Evolutionary conservation across 2,113 vertebrate genomes (phyloP), one percentile per base, ranked within the genome.

Genomic region (Micromys minutus): DNA sequence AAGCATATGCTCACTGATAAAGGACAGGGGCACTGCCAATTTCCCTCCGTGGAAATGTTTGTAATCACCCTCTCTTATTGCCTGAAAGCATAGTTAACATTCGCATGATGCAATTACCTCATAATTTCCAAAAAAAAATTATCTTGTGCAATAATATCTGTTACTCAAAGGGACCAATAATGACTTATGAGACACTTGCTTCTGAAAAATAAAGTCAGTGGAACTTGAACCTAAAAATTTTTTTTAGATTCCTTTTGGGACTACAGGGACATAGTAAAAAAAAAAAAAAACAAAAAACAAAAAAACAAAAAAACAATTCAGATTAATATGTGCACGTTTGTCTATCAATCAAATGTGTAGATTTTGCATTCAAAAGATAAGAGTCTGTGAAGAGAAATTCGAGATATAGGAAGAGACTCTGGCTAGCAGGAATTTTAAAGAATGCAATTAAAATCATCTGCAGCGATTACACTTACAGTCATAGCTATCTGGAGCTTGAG

Each of bases 61-160:
- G 19, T 57, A 19, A 63, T 50, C 59, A 21, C 29, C 67, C 26
- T 57, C 63, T 84, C 80, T 42, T 42, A 47, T 80, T 89, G 76
- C 26, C 57, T 80, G 34, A 87, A 94, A 94, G 26, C 50, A 86
- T 47, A 59, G 47, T 67, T 79, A 29, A 96, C 94, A 67, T 72
- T 88, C 17, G 31, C 21, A 71, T n/a, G 29, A 63, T 69, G 10
- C 85, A n/a, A 79, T 50, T 87, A 87, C 10, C 15, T 67, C 65
- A 55, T 29, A 45, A 47, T 79, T 80, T 42, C 69, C n/a, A n/a
- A n/a, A 75, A 11, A 50, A 63, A 87, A 17, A 6, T 79, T 88
- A 57, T 45, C 45, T 61, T 55, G 86, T 57, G 45, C 34, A 39
- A 39, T 87, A 39, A 52, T 84, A 61, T 90, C 65, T 76, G 5